Evolutionary conservation across 2,888 invertebrate species (phyloP).

Genomic region (Brenthis daphne): DNA sequence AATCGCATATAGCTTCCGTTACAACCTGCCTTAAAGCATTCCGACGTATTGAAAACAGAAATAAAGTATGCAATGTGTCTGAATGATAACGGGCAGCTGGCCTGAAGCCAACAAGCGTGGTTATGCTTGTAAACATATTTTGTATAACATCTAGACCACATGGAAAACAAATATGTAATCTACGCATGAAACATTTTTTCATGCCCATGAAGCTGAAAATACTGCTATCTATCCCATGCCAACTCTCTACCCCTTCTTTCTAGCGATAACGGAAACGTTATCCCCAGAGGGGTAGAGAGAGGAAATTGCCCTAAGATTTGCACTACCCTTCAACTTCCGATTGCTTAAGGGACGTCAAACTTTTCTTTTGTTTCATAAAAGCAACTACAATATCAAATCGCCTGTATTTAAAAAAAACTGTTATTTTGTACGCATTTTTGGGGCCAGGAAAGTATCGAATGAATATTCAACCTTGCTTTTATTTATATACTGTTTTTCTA

Average conservation of each 20-base stretch:
- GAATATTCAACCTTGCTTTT: background rate
- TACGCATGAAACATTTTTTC: background rate
- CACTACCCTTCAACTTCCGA: no score
- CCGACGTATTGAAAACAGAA: slow-evolving; percentile 1
- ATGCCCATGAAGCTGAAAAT: background rate
- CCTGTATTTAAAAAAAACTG: no score
- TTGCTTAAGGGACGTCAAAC: no score
- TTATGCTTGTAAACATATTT: slow-evolving; percentile 10
- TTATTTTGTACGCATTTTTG: no score
- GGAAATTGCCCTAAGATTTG: no score
- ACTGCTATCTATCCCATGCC: no score
- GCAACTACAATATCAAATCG: no score
- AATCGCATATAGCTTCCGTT: background rate
- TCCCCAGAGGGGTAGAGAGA: no score
- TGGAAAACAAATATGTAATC: background rate
- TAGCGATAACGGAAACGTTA: no score
- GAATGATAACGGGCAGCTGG: slow-evolving; percentile 10
- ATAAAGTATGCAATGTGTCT: background rate
- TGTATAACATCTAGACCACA: slow-evolving; percentile 1
- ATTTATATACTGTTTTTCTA: slow-evolving; percentile 3
- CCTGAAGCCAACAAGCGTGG: slow-evolving; percentile 21
- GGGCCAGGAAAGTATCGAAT: no score
- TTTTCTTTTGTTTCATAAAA: no score
- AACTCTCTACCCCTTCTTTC: no score
- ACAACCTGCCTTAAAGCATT: slow-evolving; percentile 2